These are phyloP conservation scores for Macquaria australasica DNA, from an alignment of 2,113 vertebrate species.

Conservation along the genomic window DNA sequence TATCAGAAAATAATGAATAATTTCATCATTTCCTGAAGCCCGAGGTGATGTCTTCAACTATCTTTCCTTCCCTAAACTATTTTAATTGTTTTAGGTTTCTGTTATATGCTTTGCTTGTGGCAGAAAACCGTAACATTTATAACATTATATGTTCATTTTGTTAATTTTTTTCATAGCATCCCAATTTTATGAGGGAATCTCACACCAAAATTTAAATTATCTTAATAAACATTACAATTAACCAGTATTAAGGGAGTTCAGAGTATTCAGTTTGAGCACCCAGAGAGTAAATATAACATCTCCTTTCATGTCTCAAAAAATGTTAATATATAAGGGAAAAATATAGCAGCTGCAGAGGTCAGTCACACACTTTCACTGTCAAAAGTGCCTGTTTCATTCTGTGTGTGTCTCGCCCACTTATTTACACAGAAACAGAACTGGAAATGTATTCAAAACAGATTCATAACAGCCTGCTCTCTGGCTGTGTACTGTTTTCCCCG, in stretches of 20 bases:
- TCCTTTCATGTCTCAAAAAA: background rate
- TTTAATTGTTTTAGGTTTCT: too few species aligned
- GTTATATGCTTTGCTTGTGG: background rate
- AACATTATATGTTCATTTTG: background rate
- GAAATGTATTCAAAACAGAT: constrained; percentile 35
- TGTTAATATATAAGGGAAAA: background rate
- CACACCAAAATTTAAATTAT: background rate
- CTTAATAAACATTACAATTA: background rate
- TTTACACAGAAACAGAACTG: constrained; percentile 31
- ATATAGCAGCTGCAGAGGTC: background rate
- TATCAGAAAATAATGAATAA: too few species aligned
- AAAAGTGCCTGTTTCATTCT: background rate
- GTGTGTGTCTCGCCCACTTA: background rate
- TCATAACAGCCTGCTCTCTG: background rate
- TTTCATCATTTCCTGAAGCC: too few species aligned
- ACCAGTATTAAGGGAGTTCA: background rate
- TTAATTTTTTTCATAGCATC: background rate
- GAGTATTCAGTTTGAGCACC: background rate
- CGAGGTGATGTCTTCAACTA: too few species aligned
- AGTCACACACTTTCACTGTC: background rate
- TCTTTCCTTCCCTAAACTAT: too few species aligned
- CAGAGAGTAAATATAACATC: background rate
- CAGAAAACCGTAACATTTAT: background rate
- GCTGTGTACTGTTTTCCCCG: constrained; percentile 9
- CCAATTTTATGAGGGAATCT: background rate